Evolutionary conservation across 2,113 vertebrate genomes (phyloP), one percentile per base, ranked within the genome.

Genomic region (Caloenas nicobarica): DNA sequence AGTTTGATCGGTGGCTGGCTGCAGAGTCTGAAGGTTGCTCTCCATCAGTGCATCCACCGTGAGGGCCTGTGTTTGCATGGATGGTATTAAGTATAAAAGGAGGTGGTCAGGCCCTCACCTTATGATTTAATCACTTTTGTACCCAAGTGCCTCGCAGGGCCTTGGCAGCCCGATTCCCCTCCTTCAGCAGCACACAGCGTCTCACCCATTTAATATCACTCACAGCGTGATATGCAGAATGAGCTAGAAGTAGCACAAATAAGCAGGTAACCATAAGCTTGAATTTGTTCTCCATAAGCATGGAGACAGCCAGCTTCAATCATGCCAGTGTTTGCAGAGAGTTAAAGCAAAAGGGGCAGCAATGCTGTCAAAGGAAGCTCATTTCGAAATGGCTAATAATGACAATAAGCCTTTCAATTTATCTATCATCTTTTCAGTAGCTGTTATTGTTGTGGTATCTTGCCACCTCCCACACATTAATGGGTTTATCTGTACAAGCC

Each of bases 1-100:
- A 93, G 72, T 78, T 96, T 97, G 93, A 93, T 94, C 84, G 86
- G 93, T 96, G 86, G 79, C 86, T 81, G 90, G 60, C 86, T 81
- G 80, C 44, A 46, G 83, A 65, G 36, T 69, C 82, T 76, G 95
- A 94, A 96, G 93, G 95, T 71, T 96, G 92, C 3, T 86, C 91
- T 86, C 85, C 88, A 78, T 71, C 96, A 42, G 54, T 0, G 19
- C 78, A 10, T 22, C 5, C 70, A 54, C 70, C 50, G 66, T 0
- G 1, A 91, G 76, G 69, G 62, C 33, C 72, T 36, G 69, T 68
- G 65, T 88, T 86, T 95, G 82, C 90, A 84, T 33, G 86, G 77
- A 46, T 5, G 2, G 4, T 60, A 58, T 34, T 74, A 60, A 78
- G 80, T 2, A 84, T 69, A 33, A 46, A 24, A 80, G 88, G 72